These are phyloP conservation scores for Lepus europaeus DNA, from an alignment of 2,113 vertebrate species.

Conservation along the genomic window DNA sequence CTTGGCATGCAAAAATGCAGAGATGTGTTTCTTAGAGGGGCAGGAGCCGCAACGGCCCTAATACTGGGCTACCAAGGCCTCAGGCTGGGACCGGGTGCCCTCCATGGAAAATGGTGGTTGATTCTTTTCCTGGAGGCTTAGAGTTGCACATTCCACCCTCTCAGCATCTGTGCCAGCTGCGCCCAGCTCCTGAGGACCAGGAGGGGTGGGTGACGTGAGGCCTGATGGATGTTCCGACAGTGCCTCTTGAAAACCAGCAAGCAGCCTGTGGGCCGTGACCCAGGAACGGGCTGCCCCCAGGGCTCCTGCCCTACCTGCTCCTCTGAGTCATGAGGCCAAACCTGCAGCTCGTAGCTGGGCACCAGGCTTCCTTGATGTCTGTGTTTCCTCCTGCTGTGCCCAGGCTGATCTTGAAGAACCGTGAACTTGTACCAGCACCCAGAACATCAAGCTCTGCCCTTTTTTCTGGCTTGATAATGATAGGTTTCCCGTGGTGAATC, in stretches of 20 bases:
- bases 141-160: background rate
- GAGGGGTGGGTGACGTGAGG: no score
- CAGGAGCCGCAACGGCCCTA: constrained; percentile 28
- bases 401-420: background rate
- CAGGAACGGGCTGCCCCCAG: background rate
- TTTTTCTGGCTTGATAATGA: background rate
- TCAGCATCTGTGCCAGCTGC: background rate
- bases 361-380: background rate
- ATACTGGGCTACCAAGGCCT: constrained; percentile 15
- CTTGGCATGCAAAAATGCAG: constrained; percentile 56
- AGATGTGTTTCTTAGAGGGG: constrained; percentile 21
- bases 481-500: background rate
- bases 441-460: background rate
- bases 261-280: constrained; percentile 47
- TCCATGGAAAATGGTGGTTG: background rate
- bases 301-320: background rate
- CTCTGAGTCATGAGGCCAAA: background rate
- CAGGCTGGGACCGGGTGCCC: background rate
- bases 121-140: constrained; percentile 47
- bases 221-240: constrained; percentile 8
- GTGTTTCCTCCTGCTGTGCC: background rate
- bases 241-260: constrained; percentile 40
- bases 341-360: background rate
- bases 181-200: background rate
- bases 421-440: background rate